Percentiles rank a stretch among this genome's conserved stretches.
These are phyloP conservation scores for Acridotheres tristis DNA, from an alignment of 2,797 vertebrate genomes.

Conservation along the genomic window DNA sequence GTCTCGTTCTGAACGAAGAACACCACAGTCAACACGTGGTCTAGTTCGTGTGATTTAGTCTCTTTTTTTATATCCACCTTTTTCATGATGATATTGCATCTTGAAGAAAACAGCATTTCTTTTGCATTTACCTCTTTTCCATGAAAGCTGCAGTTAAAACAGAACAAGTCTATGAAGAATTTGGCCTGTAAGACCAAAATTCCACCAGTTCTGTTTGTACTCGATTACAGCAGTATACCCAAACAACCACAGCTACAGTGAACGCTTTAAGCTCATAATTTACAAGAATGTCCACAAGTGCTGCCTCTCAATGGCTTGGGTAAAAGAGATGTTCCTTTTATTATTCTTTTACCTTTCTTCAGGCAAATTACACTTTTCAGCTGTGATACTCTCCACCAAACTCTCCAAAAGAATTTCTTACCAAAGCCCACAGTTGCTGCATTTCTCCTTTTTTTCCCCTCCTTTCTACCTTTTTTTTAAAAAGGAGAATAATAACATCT, in stretches of 20 bases:
- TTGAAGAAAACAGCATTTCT: neutral
- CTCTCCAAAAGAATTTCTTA: neutral
- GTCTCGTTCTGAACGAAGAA: neutral
- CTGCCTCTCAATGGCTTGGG: neutral
- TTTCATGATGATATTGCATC: neutral
- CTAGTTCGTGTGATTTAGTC: neutral
- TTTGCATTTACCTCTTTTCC: neutral
- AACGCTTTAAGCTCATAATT: neutral
- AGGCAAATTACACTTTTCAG: neutral
- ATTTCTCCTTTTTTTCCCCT: neutral
- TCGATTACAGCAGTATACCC: neutral
- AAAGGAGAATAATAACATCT: neutral
- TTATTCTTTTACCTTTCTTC: neutral
- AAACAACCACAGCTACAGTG: neutral
- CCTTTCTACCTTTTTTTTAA: neutral
- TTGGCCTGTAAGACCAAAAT: neutral
- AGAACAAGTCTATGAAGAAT: neutral
- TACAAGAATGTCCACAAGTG: neutral
- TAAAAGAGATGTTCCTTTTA: neutral
- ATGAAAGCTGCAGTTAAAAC: neutral
- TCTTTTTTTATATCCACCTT: neutral
- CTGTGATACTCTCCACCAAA: neutral
- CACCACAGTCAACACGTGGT: neutral
- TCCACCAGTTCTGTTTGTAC: neutral
- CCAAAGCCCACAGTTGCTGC: neutral